A percentile compares a stretch with the other conserved stretches of the same genome.
These are phyloP conservation scores for Pterocles burchelli DNA, from an alignment of 2,113 vertebrate genomes.

Conservation along the genomic window DNA sequence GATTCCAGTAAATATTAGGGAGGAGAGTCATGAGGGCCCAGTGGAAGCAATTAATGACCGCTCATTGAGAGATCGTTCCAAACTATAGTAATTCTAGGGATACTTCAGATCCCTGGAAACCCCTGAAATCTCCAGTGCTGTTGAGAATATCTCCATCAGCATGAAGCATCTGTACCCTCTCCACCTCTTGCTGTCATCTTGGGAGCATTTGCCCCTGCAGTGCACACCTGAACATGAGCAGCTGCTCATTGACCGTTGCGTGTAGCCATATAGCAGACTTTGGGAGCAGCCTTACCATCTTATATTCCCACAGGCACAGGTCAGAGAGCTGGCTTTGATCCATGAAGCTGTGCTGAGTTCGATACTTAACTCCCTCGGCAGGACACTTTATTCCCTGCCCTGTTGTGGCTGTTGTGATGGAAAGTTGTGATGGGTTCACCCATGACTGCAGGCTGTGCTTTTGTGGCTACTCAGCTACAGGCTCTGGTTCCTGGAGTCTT, in stretches of 20 bases:
- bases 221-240: background rate
- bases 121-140: background rate
- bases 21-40: background rate
- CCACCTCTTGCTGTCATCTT: background rate
- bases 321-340: background rate
- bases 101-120: background rate
- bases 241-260: rapidly evolving
- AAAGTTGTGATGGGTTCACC: background rate
- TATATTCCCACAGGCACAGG: background rate
- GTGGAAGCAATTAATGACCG: background rate
- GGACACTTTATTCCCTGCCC: background rate
- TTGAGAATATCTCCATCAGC: background rate
- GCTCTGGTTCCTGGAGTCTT: background rate
- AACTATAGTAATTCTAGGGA: background rate
- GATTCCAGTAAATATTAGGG: background rate
- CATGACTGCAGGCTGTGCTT: background rate
- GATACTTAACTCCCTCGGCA: background rate
- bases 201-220: background rate
- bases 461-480: background rate
- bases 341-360: background rate
- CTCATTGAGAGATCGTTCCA: background rate
- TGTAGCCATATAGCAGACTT: background rate
- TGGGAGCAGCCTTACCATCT: background rate
- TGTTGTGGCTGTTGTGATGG: background rate
- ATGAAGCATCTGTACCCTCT: background rate